A percentile compares a stretch with the other conserved stretches of the same genome.
Conservation (phyloP, 2,797 vertebrate genomes). For the Acanthornis magna region DNA sequence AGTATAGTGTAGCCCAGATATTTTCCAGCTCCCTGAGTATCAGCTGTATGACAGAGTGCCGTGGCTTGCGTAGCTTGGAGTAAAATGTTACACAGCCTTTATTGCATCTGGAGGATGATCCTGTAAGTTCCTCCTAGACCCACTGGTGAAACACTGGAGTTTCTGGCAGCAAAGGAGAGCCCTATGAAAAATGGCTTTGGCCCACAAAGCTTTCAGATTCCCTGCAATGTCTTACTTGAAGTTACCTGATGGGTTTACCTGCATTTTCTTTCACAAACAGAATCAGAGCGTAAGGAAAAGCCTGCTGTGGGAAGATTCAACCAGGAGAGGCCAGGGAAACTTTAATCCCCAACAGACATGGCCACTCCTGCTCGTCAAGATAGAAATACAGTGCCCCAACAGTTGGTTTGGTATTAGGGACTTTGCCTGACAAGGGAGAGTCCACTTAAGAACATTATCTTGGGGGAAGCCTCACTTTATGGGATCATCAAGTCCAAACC, state of each 20-base stretch:
- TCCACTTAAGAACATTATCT: background rate
- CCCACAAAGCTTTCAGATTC: background rate
- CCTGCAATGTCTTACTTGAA: background rate
- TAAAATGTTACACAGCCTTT: background rate
- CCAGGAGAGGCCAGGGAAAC: background rate
- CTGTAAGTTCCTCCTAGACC: background rate
- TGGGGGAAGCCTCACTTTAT: background rate
- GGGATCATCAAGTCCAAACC: background rate
- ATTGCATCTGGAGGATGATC: background rate
- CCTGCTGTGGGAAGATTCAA: background rate
- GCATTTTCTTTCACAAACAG: background rate
- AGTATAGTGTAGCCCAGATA: background rate
- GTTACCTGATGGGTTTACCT: background rate
- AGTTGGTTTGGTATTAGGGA: background rate
- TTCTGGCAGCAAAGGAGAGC: background rate
- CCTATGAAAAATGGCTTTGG: background rate
- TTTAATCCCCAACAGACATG: background rate
- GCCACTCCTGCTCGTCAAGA: background rate
- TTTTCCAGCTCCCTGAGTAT: background rate
- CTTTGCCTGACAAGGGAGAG: background rate
- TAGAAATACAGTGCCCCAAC: background rate
- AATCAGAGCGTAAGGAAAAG: background rate
- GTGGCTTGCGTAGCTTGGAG: background rate
- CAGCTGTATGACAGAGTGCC: background rate
- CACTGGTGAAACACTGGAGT: background rate